Evolutionary conservation across 1,140 invertebrate genomes (phyloP).

Genomic region (Drosophila busckii): DNA sequence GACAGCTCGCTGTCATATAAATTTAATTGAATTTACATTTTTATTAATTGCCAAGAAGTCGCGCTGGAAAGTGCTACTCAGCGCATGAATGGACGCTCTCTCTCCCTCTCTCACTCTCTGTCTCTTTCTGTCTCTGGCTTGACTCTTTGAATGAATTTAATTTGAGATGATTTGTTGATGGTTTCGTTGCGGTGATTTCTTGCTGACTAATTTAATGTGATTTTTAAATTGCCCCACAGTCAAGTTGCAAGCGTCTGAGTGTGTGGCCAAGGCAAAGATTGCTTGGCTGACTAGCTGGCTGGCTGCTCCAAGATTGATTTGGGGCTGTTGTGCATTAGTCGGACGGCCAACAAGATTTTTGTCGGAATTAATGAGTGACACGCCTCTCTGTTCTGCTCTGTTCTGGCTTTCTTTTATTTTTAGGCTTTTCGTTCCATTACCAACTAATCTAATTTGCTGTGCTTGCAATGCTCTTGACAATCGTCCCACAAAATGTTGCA

Average conservation of each 20-base stretch:
- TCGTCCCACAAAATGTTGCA: constrained; percentile 32
- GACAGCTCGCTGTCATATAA: constrained; percentile 79
- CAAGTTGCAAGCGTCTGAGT: constrained; percentile 35
- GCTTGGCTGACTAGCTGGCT: no score
- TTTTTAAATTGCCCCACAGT: constrained; percentile 68
- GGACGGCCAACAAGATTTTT: constrained; percentile 21
- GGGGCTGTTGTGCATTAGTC: constrained; percentile 16
- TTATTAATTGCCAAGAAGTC: constrained; percentile 69
- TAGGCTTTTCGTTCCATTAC: constrained; percentile 29
- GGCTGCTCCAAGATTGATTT: constrained; percentile 75
- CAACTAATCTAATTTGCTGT: constrained; percentile 55
- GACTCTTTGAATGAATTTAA: constrained; percentile 69
- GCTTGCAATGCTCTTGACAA: constrained; percentile 44
- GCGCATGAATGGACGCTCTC: constrained; percentile 42
- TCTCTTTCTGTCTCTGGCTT: constrained; percentile 1
- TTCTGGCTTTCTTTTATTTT: background rate
- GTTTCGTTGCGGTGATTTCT: constrained; percentile 77
- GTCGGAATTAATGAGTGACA: constrained; percentile 56
- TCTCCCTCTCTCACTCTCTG: background rate
- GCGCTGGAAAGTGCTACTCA: constrained; percentile 29
- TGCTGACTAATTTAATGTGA: constrained; percentile 77
- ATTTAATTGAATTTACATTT: constrained; percentile 79
- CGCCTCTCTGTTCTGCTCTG: constrained; percentile 32
- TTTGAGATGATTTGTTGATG: constrained; percentile 77
- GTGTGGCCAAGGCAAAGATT: constrained; percentile 43